These are phyloP conservation scores for Trachelus stipa DNA, from an alignment of 2,888 invertebrate species.

Conservation along the genomic window DNA sequence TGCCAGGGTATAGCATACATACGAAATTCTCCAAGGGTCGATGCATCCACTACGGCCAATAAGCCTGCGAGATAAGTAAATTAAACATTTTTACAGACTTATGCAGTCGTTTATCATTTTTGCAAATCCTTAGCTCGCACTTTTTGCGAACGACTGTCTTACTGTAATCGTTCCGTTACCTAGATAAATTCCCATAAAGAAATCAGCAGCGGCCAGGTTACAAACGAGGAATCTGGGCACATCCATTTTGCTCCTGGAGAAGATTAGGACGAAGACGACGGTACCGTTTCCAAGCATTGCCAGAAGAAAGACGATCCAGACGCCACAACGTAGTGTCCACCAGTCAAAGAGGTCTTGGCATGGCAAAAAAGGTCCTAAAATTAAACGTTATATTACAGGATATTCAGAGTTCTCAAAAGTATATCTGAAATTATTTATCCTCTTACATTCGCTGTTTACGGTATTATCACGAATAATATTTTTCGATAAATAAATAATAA, in stretches of 20 bases:
- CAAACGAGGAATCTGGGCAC: slow-evolving; percentile 96
- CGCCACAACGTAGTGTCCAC: slow-evolving; percentile 97
- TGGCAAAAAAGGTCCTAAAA: slow-evolving; percentile 90
- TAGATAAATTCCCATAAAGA: slow-evolving; percentile 96
- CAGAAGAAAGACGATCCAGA: slow-evolving; percentile 96
- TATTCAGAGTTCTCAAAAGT: background rate
- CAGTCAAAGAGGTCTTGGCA: slow-evolving; percentile 97
- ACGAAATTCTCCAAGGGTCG: slow-evolving; percentile 94
- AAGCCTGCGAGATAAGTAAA: slow-evolving; percentile 73
- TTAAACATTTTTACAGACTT: background rate
- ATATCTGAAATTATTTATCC: background rate
- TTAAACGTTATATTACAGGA: background rate
- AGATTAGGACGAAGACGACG: slow-evolving; percentile 92
- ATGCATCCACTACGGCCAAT: slow-evolving; percentile 94
- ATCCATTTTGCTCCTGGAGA: slow-evolving; percentile 93
- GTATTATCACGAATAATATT: background rate
- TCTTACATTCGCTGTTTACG: too few relatives aligned
- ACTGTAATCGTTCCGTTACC: slow-evolving; percentile 67
- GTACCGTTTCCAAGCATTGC: slow-evolving; percentile 96
- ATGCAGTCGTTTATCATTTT: too few relatives aligned
- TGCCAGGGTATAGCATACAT: slow-evolving; percentile 98
- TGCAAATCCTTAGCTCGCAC: too few relatives aligned
- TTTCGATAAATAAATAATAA: slow-evolving; percentile 5
- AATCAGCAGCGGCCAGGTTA: slow-evolving; percentile 96
- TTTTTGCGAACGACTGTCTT: too few relatives aligned